Conservation (phyloP, 2,888 invertebrate species). For the Oscheius myriophilus region DNA sequence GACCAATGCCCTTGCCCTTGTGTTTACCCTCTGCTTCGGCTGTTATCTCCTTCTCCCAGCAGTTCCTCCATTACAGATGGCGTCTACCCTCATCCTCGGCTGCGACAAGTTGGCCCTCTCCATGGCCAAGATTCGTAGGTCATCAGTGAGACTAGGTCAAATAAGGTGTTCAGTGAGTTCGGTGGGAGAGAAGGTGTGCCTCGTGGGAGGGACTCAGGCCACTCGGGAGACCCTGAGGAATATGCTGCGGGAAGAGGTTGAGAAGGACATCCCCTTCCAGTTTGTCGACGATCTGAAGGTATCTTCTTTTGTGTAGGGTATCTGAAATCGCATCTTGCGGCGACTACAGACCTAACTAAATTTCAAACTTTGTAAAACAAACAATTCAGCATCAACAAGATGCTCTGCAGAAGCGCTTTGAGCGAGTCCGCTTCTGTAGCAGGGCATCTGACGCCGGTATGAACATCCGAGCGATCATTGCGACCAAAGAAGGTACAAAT, state of each 20-base stretch:
- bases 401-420: conserved; percentile 10
- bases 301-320: neutral
- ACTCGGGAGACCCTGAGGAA: neutral
- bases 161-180: conserved; percentile 11
- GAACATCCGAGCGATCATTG: conserved; percentile 16
- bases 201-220: conserved; percentile 18
- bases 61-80: conserved; percentile 7
- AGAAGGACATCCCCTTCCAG: conserved; percentile 30
- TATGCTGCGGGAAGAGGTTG: conserved; percentile 24
- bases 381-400: conserved; percentile 15
- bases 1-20: too few relatives aligned
- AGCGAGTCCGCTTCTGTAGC: conserved; percentile 13
- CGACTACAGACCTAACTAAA: too few relatives aligned
- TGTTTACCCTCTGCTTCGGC: too few relatives aligned
- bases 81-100: conserved; percentile 28
- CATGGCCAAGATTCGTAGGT: conserved; percentile 27
- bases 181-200: conserved; percentile 23
- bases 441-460: conserved; percentile 13
- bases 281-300: conserved; percentile 31
- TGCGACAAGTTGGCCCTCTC: conserved; percentile 22
- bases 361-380: too few relatives aligned
- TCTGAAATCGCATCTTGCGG: too few relatives aligned
- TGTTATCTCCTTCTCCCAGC: too few relatives aligned
- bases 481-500: conserved; percentile 6
- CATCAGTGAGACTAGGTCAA: neutral